Evolutionary conservation across 2,888 invertebrate genomes (phyloP).

Genomic region (Noctuana brunneofusca): DNA sequence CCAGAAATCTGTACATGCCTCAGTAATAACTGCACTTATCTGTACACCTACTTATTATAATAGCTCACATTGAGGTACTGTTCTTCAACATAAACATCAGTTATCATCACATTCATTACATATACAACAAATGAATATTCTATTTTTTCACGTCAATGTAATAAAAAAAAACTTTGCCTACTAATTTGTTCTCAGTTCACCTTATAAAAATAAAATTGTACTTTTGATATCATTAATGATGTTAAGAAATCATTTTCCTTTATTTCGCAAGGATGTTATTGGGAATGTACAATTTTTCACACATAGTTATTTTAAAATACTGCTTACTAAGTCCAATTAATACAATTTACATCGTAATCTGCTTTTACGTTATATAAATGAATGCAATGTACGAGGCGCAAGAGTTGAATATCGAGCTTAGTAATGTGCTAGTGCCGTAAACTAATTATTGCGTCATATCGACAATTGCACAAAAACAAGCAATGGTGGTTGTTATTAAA

Average conservation of each 20-base stretch:
- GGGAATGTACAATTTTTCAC: constrained; percentile 58
- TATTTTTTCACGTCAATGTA: background rate
- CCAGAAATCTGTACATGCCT: constrained; percentile 3
- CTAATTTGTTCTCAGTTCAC: constrained; percentile 33
- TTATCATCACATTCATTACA: constrained; percentile 12
- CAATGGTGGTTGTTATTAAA: too few species aligned
- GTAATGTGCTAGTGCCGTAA: too few species aligned
- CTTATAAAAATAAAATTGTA: constrained; percentile 70
- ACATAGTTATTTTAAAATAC: constrained; percentile 45
- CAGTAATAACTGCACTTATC: background rate
- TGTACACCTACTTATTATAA: constrained; percentile 19
- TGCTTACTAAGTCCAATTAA: constrained; percentile 42
- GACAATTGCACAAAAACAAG: too few species aligned
- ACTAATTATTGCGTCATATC: too few species aligned
- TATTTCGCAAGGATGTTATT: constrained; percentile 47
- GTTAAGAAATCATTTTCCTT: background rate
- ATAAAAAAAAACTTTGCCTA: constrained; percentile 22
- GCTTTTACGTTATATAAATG: constrained; percentile 37
- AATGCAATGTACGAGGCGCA: constrained; percentile 39
- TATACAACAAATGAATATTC: too few species aligned
- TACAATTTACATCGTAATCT: constrained; percentile 26
- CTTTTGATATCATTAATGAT: constrained; percentile 53
- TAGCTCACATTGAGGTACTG: constrained; percentile 12
- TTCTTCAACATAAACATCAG: constrained; percentile 5
- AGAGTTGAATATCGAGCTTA: too few species aligned